Conservation (phyloP, 2,797 vertebrate species). For the Yasuhikotakia modesta region DNA sequence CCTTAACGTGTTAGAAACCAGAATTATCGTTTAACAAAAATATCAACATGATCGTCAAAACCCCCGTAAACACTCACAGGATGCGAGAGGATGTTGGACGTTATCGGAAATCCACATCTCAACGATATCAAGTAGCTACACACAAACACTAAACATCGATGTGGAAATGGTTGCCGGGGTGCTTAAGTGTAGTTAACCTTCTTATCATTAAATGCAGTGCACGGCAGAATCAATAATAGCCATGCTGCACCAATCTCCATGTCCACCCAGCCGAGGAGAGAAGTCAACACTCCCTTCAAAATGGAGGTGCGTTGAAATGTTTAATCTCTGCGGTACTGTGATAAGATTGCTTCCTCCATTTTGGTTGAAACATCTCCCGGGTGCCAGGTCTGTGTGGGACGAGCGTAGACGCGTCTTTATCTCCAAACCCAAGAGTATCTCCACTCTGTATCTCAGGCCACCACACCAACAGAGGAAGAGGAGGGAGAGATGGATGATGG, state of each 20-base stretch:
- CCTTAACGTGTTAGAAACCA: not conserved
- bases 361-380: constrained; percentile 39
- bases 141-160: constrained; percentile 9
- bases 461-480: not conserved
- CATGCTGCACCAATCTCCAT: constrained; percentile 42
- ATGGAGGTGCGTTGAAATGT: constrained; percentile 42
- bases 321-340: constrained; percentile 40
- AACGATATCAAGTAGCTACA: constrained; percentile 18
- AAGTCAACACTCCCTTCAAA: constrained; percentile 34
- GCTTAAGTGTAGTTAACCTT: constrained; percentile 41
- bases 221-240: constrained; percentile 44
- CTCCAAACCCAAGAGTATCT: constrained; percentile 41
- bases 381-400: constrained; percentile 45
- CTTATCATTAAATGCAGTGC: constrained; percentile 32
- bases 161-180: constrained; percentile 26
- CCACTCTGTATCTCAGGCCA: constrained; percentile 21
- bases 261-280: constrained; percentile 35
- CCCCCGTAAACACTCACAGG: not conserved
- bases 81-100: constrained; percentile 5
- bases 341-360: constrained; percentile 48
- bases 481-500: not conserved
- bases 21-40: not conserved
- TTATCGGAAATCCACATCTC: constrained; percentile 30
- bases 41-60: constrained; percentile 12
- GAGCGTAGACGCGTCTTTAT: constrained; percentile 43